Evolutionary conservation across 2,113 vertebrate species (phyloP).

Genomic region (Aegithalos caudatus): DNA sequence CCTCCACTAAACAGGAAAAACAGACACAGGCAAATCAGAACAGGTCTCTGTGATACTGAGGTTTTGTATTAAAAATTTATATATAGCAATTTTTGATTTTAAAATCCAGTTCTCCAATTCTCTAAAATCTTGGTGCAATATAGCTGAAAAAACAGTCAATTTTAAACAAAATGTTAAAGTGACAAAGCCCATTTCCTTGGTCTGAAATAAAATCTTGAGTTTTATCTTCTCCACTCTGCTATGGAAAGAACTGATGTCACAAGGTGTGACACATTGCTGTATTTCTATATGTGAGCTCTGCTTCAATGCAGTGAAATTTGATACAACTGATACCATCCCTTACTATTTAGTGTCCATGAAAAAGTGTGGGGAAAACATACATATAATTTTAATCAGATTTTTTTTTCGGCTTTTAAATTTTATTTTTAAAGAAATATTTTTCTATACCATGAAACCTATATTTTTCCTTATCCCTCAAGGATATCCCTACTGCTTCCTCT

Average conservation of each 20-base stretch:
- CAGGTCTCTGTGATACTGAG: not conserved
- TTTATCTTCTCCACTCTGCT: not conserved
- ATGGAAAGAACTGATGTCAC: not conserved
- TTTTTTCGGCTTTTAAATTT: not conserved
- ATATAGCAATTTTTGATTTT: not conserved
- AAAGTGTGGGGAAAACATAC: accelerated
- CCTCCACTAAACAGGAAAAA: not conserved
- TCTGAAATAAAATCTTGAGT: not conserved
- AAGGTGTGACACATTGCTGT: not conserved
- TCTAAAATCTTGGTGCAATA: not conserved
- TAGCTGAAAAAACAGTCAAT: not conserved
- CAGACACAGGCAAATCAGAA: not conserved
- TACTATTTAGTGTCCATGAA: not conserved
- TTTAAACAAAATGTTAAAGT: not conserved
- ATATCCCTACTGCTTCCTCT: not conserved
- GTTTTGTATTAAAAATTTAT: not conserved
- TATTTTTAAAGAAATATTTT: not conserved
- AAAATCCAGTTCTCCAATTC: not conserved
- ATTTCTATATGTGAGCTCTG: not conserved
- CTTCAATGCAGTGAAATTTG: not conserved
- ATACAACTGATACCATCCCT: not conserved
- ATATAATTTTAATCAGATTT: not conserved
- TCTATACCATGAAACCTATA: not conserved
- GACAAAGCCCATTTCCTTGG: not conserved
- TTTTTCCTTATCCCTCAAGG: not conserved